phyloP scores from a whole-genome alignment of 1,140 invertebrate genomes.

The Trachymyrmex cornetzi region DNA sequence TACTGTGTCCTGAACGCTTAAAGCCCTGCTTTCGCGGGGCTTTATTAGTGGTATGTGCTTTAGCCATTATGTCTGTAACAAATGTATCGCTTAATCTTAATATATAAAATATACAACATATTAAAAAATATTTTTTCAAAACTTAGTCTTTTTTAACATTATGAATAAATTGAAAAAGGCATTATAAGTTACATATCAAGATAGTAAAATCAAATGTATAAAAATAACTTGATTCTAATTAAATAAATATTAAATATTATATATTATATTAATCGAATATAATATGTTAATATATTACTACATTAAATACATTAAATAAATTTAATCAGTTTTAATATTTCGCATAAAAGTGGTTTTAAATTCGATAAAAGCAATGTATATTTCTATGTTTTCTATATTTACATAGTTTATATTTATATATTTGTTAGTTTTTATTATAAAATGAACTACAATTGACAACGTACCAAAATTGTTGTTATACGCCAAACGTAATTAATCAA shows the following conservation, averaged over 20 bases:
- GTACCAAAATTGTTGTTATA: neutral
- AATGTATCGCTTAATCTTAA: neutral
- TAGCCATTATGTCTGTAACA: constrained; percentile 88
- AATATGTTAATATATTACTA: too few species aligned
- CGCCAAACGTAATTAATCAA: neutral
- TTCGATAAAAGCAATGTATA: neutral
- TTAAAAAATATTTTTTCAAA: neutral
- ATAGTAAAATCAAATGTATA: neutral
- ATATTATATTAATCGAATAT: too few species aligned
- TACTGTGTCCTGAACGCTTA: constrained; percentile 93
- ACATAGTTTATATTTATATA: neutral
- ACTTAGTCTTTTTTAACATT: neutral
- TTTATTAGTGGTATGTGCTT: constrained; percentile 90
- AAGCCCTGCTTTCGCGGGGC: constrained; percentile 92
- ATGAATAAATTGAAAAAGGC: neutral
- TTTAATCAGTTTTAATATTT: neutral
- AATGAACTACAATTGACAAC: neutral
- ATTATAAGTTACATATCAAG: neutral
- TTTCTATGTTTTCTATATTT: neutral
- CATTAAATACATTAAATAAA: neutral
- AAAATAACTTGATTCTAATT: neutral
- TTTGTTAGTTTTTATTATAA: neutral
- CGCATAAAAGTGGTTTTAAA: neutral
- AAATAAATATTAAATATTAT: neutral
- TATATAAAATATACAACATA: neutral